Conservation (phyloP, 2,797 vertebrate genomes). For the Hozukius guyotensis region DNA sequence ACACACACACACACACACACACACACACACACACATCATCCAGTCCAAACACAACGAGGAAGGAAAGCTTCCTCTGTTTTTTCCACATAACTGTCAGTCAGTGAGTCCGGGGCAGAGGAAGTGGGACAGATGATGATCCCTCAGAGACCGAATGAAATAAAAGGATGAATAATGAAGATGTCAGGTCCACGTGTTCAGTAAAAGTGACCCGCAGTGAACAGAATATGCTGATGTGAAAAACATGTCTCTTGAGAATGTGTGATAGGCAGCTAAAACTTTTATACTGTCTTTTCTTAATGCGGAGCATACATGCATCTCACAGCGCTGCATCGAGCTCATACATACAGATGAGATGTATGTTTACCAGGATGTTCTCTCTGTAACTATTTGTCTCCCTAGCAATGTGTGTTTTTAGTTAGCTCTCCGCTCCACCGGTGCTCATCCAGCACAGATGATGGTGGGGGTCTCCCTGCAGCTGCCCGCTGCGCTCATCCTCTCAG, state of each 20-base stretch:
- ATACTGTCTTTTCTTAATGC: background rate
- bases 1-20: slow-evolving; percentile 15
- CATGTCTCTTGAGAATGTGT: background rate
- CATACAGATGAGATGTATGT: slow-evolving; percentile 26
- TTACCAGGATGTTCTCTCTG: slow-evolving; percentile 11
- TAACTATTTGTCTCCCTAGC: slow-evolving; percentile 8
- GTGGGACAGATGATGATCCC: slow-evolving; percentile 56
- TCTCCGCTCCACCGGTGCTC: slow-evolving; percentile 29
- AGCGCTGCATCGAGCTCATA: background rate
- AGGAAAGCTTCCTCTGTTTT: slow-evolving; percentile 56
- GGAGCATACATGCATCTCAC: background rate
- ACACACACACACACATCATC: slow-evolving; percentile 5
- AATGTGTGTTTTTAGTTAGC: slow-evolving; percentile 25
- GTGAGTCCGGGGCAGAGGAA: slow-evolving; percentile 46
- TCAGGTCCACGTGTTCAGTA: background rate
- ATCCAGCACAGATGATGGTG: slow-evolving; percentile 8
- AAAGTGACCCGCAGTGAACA: slow-evolving; percentile 13
- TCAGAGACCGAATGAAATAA: slow-evolving; percentile 56
- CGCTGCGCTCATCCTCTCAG: slow-evolving; percentile 17
- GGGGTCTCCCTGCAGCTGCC: slow-evolving; percentile 8
- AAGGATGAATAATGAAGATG: slow-evolving; percentile 60
- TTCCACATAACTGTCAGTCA: slow-evolving; percentile 62
- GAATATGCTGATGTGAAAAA: background rate
- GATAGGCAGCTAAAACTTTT: background rate
- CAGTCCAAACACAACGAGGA: slow-evolving; percentile 40